These are phyloP conservation scores for Actenoides hombroni DNA, from an alignment of 2,113 vertebrate genomes.

Conservation along the genomic window DNA sequence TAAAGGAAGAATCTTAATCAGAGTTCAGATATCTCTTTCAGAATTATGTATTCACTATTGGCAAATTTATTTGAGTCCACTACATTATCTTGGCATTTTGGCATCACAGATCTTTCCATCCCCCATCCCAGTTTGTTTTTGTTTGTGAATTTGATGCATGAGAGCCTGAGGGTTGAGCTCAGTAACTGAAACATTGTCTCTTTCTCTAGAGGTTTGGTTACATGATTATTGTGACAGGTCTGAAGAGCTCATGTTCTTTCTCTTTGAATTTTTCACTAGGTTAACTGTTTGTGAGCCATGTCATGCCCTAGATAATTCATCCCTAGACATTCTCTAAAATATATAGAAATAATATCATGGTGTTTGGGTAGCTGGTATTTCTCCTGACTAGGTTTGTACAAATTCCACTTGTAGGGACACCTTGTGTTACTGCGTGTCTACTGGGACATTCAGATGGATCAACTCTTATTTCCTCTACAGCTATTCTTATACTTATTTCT, in stretches of 20 bases:
- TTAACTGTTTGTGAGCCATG: conserved; percentile 56
- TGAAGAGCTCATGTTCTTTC: conserved; percentile 43
- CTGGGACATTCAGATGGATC: neutral
- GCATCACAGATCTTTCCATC: neutral
- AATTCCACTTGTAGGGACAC: neutral
- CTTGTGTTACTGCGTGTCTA: neutral
- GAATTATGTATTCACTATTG: neutral
- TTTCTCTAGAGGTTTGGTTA: conserved; percentile 55
- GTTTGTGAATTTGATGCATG: conserved; percentile 14
- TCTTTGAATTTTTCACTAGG: conserved; percentile 29
- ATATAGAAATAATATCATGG: neutral
- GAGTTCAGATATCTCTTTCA: neutral
- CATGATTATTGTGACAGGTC: conserved; percentile 65
- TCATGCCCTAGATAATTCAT: neutral
- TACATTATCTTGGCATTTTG: conserved; percentile 30
- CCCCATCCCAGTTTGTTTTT: conserved; percentile 29
- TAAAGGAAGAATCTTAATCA: neutral
- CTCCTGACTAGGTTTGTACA: neutral
- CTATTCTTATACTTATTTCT: neutral
- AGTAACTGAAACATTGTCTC: conserved; percentile 60
- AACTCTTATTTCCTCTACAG: neutral
- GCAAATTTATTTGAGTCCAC: neutral
- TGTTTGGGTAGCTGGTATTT: neutral
- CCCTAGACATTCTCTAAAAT: neutral
- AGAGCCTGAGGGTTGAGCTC: conserved; percentile 58